Conservation (phyloP, 2,797 vertebrate species). For the Catamblyrhynchus diadema region DNA sequence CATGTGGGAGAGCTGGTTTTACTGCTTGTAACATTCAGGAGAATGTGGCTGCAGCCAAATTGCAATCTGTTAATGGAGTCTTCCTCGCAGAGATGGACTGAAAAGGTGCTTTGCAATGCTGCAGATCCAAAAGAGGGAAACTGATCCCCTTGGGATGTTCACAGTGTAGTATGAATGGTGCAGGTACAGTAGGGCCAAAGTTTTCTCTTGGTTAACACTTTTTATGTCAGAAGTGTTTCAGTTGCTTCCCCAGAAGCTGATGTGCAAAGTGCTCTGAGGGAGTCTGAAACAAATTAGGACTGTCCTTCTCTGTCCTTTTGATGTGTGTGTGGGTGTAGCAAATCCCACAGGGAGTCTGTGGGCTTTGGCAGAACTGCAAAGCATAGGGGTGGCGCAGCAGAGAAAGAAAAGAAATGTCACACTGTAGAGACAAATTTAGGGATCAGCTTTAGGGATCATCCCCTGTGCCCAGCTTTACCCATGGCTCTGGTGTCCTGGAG, state of each 20-base stretch:
- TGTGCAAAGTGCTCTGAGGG: not conserved
- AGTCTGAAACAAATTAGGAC: not conserved
- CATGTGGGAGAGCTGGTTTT: not conserved
- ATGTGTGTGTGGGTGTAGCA: not conserved
- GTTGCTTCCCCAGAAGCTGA: not conserved
- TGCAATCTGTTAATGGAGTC: not conserved
- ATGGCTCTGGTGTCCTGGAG: not conserved
- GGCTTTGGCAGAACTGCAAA: not conserved
- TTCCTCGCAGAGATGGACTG: not conserved
- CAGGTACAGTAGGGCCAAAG: not conserved
- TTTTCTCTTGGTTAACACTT: not conserved
- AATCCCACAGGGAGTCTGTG: not conserved
- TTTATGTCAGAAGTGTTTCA: not conserved
- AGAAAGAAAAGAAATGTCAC: not conserved
- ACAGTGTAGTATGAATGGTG: accelerated
- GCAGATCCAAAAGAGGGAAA: not conserved
- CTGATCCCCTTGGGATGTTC: not conserved
- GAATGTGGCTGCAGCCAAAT: not conserved
- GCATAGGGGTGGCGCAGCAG: accelerated
- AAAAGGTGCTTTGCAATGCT: not conserved
- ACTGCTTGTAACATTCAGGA: not conserved
- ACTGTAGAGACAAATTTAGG: not conserved
- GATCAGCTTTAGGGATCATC: not conserved
- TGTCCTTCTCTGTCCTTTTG: not conserved
- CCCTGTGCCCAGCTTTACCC: accelerated